These are phyloP conservation scores for Rhizoglyphus robini DNA, from an alignment of 1,140 invertebrate species.

Conservation along the genomic window DNA sequence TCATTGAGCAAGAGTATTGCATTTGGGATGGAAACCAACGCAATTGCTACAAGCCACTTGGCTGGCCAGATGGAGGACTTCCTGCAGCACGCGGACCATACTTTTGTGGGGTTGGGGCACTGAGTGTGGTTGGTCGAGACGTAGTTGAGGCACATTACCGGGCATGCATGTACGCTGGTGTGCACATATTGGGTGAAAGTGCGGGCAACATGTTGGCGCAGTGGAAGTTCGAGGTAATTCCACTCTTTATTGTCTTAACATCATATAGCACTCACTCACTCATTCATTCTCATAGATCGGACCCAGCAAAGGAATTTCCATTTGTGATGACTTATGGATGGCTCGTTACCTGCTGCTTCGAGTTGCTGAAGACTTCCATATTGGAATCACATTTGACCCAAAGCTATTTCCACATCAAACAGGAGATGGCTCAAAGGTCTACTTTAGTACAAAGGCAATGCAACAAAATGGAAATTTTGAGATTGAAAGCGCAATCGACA, in stretches of 20 bases:
- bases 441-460: slow-evolving; percentile 81
- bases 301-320: slow-evolving; percentile 60
- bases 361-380: slow-evolving; percentile 82
- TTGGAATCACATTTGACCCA: slow-evolving; percentile 70
- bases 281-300: slow-evolving; percentile 33
- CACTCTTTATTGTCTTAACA: too few relatives aligned
- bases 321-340: slow-evolving; percentile 81
- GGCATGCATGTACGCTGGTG: slow-evolving; percentile 73
- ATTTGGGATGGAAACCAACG: slow-evolving; percentile 49
- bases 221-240: slow-evolving; percentile 44
- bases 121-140: slow-evolving; percentile 82
- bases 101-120: slow-evolving; percentile 88
- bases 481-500: too few relatives aligned
- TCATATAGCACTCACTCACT: background rate
- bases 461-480: slow-evolving; percentile 56
- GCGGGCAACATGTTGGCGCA: slow-evolving; percentile 87
- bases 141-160: slow-evolving; percentile 75
- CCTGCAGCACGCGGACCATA: slow-evolving; percentile 84
- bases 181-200: slow-evolving; percentile 76
- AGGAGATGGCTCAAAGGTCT: slow-evolving; percentile 71
- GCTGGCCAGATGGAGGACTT: slow-evolving; percentile 87
- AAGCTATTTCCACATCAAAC: slow-evolving; percentile 76
- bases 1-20: slow-evolving; percentile 86
- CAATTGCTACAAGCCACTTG: slow-evolving; percentile 65
- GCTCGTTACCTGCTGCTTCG: slow-evolving; percentile 66